These are phyloP conservation scores for Isurus oxyrinchus DNA, from an alignment of 2,113 vertebrate genomes.

Conservation along the genomic window DNA sequence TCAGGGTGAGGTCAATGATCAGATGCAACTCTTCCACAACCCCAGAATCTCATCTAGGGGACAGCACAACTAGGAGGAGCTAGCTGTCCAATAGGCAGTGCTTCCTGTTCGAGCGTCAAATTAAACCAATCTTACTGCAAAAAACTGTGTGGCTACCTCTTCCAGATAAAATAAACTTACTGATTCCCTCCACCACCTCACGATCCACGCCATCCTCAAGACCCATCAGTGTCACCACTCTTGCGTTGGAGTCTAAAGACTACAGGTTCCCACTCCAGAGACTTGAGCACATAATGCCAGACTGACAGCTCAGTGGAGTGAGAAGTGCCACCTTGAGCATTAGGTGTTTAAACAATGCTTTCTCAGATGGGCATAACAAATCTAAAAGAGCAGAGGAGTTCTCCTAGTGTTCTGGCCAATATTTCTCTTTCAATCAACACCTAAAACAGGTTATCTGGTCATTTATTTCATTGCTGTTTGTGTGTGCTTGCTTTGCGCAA, in stretches of 20 bases:
- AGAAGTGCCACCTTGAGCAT: background rate
- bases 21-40: background rate
- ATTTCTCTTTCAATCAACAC: background rate
- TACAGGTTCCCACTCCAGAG: background rate
- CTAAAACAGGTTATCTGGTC: background rate
- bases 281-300: background rate
- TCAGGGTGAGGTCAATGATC: background rate
- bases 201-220: background rate
- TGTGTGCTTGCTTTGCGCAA: background rate
- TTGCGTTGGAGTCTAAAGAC: background rate
- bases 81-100: background rate
- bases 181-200: background rate
- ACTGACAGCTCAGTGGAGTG: background rate
- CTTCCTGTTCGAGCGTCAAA: background rate
- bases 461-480: background rate
- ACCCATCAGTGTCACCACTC: background rate
- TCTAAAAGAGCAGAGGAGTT: background rate
- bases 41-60: background rate
- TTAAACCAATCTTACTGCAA: background rate
- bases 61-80: background rate
- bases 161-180: background rate
- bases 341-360: background rate
- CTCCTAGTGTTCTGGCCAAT: background rate
- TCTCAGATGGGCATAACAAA: background rate
- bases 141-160: background rate